Evolutionary conservation across 2,888 invertebrate species (phyloP), one percentile per base, ranked within the genome.

Genomic region (Mesoligia furuncula): DNA sequence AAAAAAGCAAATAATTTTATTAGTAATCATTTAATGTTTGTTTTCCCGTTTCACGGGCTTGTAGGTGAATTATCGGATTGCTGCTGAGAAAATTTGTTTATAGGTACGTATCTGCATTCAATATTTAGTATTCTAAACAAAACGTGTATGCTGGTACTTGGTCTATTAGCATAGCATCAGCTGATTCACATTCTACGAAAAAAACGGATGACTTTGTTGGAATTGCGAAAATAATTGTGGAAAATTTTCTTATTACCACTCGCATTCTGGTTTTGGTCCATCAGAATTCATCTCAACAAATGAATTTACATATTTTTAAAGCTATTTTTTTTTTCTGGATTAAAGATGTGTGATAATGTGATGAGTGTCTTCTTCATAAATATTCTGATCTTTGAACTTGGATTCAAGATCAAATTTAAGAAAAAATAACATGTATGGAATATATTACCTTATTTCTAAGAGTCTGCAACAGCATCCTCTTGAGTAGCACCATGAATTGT

Each of bases 381-480:
- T 79, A 69, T 45, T 36, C 27, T 17, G 31, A 51, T 51, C 0
- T 17, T 6, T 8, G 7, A 70, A 36, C 45, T 69, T 64, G 36
- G 64, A n/a, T n/a, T 39, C 6, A 57, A 17, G 24, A 54, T 65
- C 45, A 59, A 9, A 27, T 17, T 31, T 6, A n/a, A n/a, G n/a
- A n/a, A n/a, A 61, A 11, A 42, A 27, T 36, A 57, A 74, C 11
- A 45, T 11, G 0, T 17, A 20, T 11, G 9, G 17, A 24, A 15
- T 45, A n/a, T 15, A 45, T 36, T 81, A 96, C 98, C 95, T 97
- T 97, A 95, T 98, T 98, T 86, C 98, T 97, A 95, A 98, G 97
- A 92, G 97, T 97, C 94, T 98, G 98, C 62, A 98, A 90, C 91
- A 98, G 94, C 98, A 98, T 98, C 83, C 98, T 96, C 77, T 95